Percentiles rank a stretch among this genome's conserved stretches.
phyloP scores from a whole-genome alignment of 2,888 invertebrate species.

The Napeogenes inachia region DNA sequence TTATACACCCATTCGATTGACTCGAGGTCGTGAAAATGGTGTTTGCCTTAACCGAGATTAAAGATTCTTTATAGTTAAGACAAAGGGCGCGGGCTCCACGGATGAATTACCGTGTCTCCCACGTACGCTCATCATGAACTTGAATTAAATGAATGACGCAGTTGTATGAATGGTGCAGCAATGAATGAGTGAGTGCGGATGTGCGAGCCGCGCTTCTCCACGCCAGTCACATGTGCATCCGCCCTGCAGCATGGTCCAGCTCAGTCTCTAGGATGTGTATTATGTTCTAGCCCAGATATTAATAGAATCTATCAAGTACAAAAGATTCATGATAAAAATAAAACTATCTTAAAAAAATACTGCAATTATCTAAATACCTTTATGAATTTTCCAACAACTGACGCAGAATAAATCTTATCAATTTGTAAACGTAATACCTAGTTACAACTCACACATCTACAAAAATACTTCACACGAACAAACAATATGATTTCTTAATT shows the following conservation, averaged over 20 bases:
- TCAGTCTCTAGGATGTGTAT: background rate
- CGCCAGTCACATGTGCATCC: constrained; percentile 56
- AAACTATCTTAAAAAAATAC: too few species aligned
- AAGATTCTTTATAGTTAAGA: constrained; percentile 46
- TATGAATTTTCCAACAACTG: too few species aligned
- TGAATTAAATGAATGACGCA: constrained; percentile 74
- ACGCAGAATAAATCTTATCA: too few species aligned
- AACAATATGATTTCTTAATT: too few species aligned
- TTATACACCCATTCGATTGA: constrained; percentile 33
- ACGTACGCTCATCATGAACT: constrained; percentile 66
- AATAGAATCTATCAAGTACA: background rate
- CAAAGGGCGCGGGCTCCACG: constrained; percentile 26
- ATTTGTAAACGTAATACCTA: too few species aligned
- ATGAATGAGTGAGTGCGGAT: constrained; percentile 70
- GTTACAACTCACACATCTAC: too few species aligned
- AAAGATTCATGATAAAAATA: background rate
- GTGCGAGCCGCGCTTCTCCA: constrained; percentile 63
- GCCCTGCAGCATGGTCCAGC: constrained; percentile 47
- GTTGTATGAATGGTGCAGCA: constrained; percentile 74
- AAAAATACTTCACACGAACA: too few species aligned
- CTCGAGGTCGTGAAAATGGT: constrained; percentile 38
- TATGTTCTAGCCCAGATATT: background rate
- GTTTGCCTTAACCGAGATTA: constrained; percentile 52
- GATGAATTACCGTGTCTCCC: constrained; percentile 55
- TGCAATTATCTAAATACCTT: too few species aligned